Percentiles rank a stretch among this genome's conserved stretches.
These are phyloP conservation scores for Pemphigus obesinymphae DNA, from an alignment of 1,140 invertebrate species.

Conservation along the genomic window DNA sequence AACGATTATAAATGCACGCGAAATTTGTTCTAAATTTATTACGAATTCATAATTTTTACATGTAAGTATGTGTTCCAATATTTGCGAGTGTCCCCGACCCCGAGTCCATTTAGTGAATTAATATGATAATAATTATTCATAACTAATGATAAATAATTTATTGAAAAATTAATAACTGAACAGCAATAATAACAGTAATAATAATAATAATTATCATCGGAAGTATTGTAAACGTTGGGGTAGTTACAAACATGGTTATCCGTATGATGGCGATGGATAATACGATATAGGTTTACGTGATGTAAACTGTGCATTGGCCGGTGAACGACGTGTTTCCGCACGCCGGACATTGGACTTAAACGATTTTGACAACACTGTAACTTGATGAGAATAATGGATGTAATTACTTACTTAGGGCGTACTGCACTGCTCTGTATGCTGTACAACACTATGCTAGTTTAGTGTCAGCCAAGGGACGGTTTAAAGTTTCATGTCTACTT, in stretches of 20 bases:
- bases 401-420: not conserved
- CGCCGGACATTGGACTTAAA: constrained; percentile 6
- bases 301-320: not conserved
- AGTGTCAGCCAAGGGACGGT: not conserved
- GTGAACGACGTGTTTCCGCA: constrained; percentile 6
- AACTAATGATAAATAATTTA: not conserved
- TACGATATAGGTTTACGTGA: not conserved
- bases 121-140: not conserved
- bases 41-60: too few species aligned
- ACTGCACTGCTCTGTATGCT: not conserved
- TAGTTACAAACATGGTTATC: not conserved
- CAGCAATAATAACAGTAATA: not conserved
- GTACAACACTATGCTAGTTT: too few species aligned
- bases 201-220: not conserved
- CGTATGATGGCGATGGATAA: not conserved
- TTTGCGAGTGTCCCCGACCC: not conserved
- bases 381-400: constrained; percentile 25
- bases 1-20: too few species aligned
- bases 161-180: not conserved
- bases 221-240: not conserved
- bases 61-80: too few species aligned
- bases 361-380: constrained; percentile 15
- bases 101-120: not conserved
- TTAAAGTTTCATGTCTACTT: not conserved
- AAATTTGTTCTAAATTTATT: too few species aligned